phyloP scores from a whole-genome alignment of 1,140 invertebrate genomes.

The Grapholita molesta region DNA sequence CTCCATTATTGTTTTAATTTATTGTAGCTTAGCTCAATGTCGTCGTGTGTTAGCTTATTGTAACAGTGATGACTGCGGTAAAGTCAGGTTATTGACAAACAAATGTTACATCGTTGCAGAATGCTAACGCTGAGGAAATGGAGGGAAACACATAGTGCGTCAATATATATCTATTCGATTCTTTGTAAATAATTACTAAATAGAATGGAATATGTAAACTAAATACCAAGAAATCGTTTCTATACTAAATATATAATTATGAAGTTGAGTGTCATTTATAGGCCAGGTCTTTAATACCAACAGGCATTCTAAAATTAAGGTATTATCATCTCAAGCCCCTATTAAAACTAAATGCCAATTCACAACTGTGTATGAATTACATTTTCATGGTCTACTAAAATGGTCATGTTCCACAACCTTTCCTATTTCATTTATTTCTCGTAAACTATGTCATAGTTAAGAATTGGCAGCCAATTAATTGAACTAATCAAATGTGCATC shows the following conservation, averaged over 20 bases:
- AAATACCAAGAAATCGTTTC: not conserved
- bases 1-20: constrained; percentile 31
- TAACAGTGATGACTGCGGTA: constrained; percentile 20
- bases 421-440: not conserved
- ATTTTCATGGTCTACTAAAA: not conserved
- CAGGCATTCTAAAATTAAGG: not conserved
- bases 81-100: constrained; percentile 48
- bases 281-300: not conserved
- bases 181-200: constrained; percentile 31
- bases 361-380: not conserved
- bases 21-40: constrained; percentile 58
- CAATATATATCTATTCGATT: constrained; percentile 45
- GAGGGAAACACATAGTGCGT: constrained; percentile 67
- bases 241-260: not conserved
- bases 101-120: constrained; percentile 72
- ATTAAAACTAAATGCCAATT: not conserved
- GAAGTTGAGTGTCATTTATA: not conserved
- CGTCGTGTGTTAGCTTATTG: constrained; percentile 56
- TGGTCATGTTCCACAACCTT: not conserved
- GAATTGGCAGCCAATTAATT: not conserved
- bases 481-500: not conserved
- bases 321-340: not conserved
- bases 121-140: constrained; percentile 64
- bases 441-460: not conserved
- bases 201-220: not conserved